Conservation (phyloP, 2,888 invertebrate genomes). For the Drosophila greeni region DNA sequence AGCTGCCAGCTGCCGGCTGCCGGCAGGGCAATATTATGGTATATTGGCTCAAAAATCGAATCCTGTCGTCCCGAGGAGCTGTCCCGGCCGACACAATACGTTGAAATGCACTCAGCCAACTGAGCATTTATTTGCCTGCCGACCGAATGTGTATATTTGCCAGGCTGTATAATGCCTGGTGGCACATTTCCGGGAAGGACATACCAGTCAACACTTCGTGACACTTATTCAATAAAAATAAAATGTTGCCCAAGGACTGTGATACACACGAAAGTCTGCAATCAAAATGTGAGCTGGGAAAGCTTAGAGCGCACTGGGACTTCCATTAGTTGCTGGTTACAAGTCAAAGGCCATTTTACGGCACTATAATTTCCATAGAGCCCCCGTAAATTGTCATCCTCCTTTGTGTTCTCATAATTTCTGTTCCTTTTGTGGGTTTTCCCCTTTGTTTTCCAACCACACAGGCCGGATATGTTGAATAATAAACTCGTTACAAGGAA, state of each 20-base stretch:
- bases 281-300: neutral
- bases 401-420: neutral
- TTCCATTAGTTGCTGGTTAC: neutral
- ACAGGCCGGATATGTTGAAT: constrained; percentile 6
- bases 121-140: constrained; percentile 29
- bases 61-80: constrained; percentile 13
- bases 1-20: constrained; percentile 20
- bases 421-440: neutral
- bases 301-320: neutral
- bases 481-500: constrained; percentile 13
- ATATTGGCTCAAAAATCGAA: constrained; percentile 54
- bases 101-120: constrained; percentile 29
- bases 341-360: constrained; percentile 1
- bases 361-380: constrained; percentile 8
- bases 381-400: neutral
- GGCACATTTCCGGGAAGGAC: constrained; percentile 5
- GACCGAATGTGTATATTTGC: neutral
- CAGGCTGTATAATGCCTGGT: neutral
- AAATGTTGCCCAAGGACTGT: neutral
- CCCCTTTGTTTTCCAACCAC: neutral
- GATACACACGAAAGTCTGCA: neutral
- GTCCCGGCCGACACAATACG: constrained; percentile 18
- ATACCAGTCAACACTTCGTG: constrained; percentile 1
- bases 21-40: constrained; percentile 26
- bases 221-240: constrained; percentile 5